phyloP scores from a whole-genome alignment of 2,113 vertebrate species.

The Rhea americana region DNA sequence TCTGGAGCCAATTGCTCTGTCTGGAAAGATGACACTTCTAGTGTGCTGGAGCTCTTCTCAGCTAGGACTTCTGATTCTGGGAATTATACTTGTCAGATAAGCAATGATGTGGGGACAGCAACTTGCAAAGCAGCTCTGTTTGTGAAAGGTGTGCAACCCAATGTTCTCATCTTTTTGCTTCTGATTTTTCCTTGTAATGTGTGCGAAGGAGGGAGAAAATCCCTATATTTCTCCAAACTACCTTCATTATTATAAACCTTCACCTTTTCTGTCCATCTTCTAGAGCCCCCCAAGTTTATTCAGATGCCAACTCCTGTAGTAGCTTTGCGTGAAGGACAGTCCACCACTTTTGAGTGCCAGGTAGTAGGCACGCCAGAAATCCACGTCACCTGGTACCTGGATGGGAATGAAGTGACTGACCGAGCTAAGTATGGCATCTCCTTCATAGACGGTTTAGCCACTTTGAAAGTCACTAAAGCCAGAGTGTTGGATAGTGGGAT shows the following conservation, averaged over 20 bases:
- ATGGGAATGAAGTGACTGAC: slow-evolving; percentile 89
- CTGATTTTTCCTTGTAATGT: background rate
- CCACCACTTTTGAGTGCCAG: slow-evolving; percentile 90
- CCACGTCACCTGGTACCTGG: slow-evolving; percentile 90
- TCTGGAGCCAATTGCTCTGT: slow-evolving; percentile 86
- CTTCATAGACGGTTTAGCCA: slow-evolving; percentile 86
- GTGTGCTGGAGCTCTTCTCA: slow-evolving; percentile 90
- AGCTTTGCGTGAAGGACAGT: slow-evolving; percentile 88
- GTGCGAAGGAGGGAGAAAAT: background rate
- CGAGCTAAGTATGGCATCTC: slow-evolving; percentile 80
- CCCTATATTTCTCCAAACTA: background rate
- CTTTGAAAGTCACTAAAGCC: slow-evolving; percentile 82
- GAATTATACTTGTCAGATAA: slow-evolving; percentile 91
- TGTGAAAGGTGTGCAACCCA: slow-evolving; percentile 90
- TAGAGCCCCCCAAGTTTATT: slow-evolving; percentile 93
- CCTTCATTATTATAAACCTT: background rate
- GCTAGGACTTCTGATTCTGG: slow-evolving; percentile 88
- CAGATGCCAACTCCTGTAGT: slow-evolving; percentile 87
- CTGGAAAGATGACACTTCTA: slow-evolving; percentile 89
- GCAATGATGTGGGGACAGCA: slow-evolving; percentile 91
- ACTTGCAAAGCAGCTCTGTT: slow-evolving; percentile 89
- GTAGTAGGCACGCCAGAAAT: slow-evolving; percentile 93
- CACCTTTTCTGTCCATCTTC: slow-evolving; percentile 51
- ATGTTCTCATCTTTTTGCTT: background rate
- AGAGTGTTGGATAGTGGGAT: slow-evolving; percentile 86